Percentiles rank a stretch among this genome's conserved stretches.
phyloP scores from a whole-genome alignment of 2,113 vertebrate genomes.

The Eulemur macaco region DNA sequence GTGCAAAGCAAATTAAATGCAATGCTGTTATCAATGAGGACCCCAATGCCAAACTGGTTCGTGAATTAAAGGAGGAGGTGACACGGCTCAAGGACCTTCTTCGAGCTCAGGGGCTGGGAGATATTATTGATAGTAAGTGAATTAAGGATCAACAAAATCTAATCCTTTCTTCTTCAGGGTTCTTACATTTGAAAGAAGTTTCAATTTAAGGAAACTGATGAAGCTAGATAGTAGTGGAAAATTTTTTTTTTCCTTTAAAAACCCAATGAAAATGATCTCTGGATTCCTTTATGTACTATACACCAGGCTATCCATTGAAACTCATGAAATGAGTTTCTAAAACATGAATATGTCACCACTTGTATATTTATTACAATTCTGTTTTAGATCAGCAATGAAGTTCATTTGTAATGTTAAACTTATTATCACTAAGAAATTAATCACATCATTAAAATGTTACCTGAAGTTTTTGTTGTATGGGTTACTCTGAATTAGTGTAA shows the following conservation, averaged over 20 bases:
- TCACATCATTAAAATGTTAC: neutral
- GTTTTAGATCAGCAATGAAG: slow-evolving; percentile 19
- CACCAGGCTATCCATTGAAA: neutral
- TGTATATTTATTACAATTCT: slow-evolving; percentile 9
- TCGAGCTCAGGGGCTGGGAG: slow-evolving; percentile 96
- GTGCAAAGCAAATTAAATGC: slow-evolving; percentile 99
- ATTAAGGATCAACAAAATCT: neutral
- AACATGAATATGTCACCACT: neutral
- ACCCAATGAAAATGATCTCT: neutral
- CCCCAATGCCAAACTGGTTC: slow-evolving; percentile 97
- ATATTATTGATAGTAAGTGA: slow-evolving; percentile 98
- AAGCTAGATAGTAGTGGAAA: neutral
- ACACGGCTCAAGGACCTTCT: slow-evolving; percentile 95
- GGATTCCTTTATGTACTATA: neutral
- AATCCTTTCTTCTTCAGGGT: neutral
- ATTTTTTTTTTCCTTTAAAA: neutral
- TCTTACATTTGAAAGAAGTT: neutral
- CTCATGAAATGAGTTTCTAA: slow-evolving; percentile 13
- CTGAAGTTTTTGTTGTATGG: neutral
- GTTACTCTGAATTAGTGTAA: neutral
- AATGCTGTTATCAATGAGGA: slow-evolving; percentile 99
- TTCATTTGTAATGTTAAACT: slow-evolving; percentile 40
- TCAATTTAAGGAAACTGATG: neutral
- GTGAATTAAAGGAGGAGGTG: slow-evolving; percentile 98
- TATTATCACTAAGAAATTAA: slow-evolving; percentile 27